Percentiles rank a stretch among this genome's conserved stretches.
phyloP scores from a whole-genome alignment of 2,797 vertebrate species.

The Melanotaenia nigrans region DNA sequence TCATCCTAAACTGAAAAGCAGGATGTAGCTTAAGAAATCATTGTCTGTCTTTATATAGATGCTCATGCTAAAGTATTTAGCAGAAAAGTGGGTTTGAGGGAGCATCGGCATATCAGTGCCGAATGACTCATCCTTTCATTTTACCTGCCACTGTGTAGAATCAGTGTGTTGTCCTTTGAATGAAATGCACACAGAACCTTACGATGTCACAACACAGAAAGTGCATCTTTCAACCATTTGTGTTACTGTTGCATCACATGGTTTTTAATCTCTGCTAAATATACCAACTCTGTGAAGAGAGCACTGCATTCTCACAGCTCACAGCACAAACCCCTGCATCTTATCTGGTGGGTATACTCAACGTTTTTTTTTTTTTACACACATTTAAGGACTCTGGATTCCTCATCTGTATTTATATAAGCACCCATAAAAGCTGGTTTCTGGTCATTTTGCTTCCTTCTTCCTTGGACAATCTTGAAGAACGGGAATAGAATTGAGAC shows the following conservation, averaged over 20 bases:
- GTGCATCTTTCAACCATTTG: conserved; percentile 66
- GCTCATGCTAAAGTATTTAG: conserved; percentile 6
- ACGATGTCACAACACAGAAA: conserved; percentile 49
- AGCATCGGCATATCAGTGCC: conserved; percentile 21
- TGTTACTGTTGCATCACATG: conserved; percentile 72
- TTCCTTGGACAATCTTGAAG: conserved; percentile 71
- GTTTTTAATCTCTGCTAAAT: conserved; percentile 76
- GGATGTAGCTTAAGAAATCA: conserved; percentile 35
- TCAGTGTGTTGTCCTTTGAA: conserved; percentile 37
- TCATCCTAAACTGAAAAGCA: conserved; percentile 55
- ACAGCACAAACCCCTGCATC: conserved; percentile 63
- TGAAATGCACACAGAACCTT: conserved; percentile 41
- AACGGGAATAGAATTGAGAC: conserved; percentile 76
- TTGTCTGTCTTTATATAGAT: conserved; percentile 34
- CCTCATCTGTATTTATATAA: conserved; percentile 78
- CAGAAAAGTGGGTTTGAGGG: conserved; percentile 7
- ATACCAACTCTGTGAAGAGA: conserved; percentile 64
- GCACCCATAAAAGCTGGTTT: conserved; percentile 70
- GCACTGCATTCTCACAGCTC: conserved; percentile 61
- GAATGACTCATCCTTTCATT: conserved; percentile 54
- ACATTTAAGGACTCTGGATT: conserved; percentile 68
- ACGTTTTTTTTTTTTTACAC: conserved; percentile 38
- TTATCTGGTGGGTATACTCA: conserved; percentile 65
- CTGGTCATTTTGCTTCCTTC: conserved; percentile 55
- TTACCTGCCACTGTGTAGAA: conserved; percentile 40